phyloP scores from a whole-genome alignment of 2,797 vertebrate genomes.

The Acanthurus tractus region DNA sequence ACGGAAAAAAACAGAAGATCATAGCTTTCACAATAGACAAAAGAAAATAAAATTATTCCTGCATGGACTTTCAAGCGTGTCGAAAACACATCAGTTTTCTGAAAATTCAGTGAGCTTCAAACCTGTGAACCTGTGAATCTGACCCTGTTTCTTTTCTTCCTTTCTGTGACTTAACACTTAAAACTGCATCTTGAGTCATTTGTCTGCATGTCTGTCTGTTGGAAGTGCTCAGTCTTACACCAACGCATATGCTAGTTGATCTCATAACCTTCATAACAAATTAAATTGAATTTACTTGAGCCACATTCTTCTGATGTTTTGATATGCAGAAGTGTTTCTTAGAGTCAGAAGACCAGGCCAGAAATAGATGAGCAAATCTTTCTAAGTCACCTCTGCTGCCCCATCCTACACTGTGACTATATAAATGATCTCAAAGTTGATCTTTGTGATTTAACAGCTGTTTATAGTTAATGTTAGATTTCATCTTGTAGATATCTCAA shows the following conservation, averaged over 20 bases:
- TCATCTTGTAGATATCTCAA: conserved; percentile 10
- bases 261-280: background rate
- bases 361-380: conserved; percentile 23
- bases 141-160: conserved; percentile 16
- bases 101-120: conserved; percentile 22
- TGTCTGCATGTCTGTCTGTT: conserved; percentile 48
- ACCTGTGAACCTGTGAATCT: conserved; percentile 42
- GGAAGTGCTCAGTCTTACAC: conserved; percentile 22
- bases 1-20: conserved; percentile 35
- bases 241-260: conserved; percentile 6
- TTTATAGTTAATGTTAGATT: conserved; percentile 30
- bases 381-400: conserved; percentile 35
- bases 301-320: conserved; percentile 14
- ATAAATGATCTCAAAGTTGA: conserved; percentile 26
- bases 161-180: conserved; percentile 33
- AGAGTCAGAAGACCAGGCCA: conserved; percentile 21
- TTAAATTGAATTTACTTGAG: conserved; percentile 6
- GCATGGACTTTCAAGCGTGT: conserved; percentile 39
- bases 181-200: conserved; percentile 44
- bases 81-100: conserved; percentile 35
- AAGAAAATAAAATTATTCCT: conserved; percentile 37
- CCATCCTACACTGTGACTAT: conserved; percentile 27
- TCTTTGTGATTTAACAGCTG: background rate
- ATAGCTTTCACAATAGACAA: conserved; percentile 30
- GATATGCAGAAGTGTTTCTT: conserved; percentile 22